A percentile compares a stretch with the other conserved stretches of the same genome.
Evolutionary conservation across 2,797 vertebrate species (phyloP).

Genomic region (Pantherophis alleghaniensis): DNA sequence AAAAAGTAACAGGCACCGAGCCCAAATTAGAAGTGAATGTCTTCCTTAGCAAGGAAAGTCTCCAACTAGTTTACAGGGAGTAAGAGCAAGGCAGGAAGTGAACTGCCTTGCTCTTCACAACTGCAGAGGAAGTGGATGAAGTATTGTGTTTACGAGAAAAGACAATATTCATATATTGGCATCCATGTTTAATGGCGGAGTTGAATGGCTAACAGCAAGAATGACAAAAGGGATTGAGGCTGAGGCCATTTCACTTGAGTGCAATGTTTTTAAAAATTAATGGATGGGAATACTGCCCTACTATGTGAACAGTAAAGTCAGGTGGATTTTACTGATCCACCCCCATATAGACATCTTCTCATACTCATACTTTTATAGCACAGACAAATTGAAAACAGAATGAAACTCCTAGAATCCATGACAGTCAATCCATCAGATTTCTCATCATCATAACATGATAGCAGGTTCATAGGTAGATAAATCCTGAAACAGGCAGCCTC

Average conservation of each 20-base stretch:
- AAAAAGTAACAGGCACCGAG: neutral
- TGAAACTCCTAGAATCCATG: neutral
- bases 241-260: slow-evolving; percentile 46
- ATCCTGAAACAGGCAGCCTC: neutral
- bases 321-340: neutral
- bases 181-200: slow-evolving; percentile 51
- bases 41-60: slow-evolving; percentile 14
- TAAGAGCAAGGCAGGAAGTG: neutral
- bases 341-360: neutral
- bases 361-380: neutral
- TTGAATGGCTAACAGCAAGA: slow-evolving; percentile 43
- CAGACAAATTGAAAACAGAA: neutral
- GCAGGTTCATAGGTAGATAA: neutral
- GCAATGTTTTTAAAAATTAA: slow-evolving; percentile 3
- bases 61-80: neutral
- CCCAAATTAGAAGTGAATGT: neutral
- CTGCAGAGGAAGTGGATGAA: slow-evolving; percentile 23
- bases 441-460: neutral
- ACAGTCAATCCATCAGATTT: neutral
- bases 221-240: slow-evolving; percentile 36
- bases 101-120: neutral
- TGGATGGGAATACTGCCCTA: neutral
- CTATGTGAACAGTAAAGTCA: neutral
- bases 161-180: slow-evolving; percentile 22
- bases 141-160: slow-evolving; percentile 20